phyloP scores from a whole-genome alignment of 2,113 vertebrate genomes.

The Heliornis fulica region DNA sequence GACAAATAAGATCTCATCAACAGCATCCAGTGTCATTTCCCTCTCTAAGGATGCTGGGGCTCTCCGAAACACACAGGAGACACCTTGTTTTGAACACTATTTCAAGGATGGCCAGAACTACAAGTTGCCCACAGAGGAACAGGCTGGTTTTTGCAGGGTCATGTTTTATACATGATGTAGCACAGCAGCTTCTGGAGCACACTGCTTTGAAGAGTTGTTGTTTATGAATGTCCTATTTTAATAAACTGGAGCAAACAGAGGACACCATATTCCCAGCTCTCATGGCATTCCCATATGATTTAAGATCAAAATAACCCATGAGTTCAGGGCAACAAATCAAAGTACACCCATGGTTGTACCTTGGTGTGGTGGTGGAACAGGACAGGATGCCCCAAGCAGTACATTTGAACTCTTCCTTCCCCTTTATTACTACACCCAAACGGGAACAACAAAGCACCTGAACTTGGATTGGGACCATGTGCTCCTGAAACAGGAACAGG shows the following conservation, averaged over 20 bases:
- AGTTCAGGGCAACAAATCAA: neutral
- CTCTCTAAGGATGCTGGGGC: neutral
- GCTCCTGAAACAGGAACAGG: neutral
- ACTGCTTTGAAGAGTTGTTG: neutral
- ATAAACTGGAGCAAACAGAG: neutral
- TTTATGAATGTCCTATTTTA: neutral
- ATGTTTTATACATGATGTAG: slow-evolving; percentile 4
- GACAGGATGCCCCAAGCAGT: neutral
- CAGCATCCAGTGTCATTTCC: neutral
- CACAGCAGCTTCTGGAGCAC: neutral
- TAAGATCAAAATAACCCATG: neutral
- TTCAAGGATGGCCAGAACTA: neutral
- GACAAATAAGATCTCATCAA: neutral
- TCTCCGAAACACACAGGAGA: neutral
- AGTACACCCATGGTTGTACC: neutral
- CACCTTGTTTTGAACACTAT: neutral
- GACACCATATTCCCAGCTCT: neutral
- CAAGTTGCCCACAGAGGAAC: neutral
- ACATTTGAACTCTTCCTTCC: neutral
- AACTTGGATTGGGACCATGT: neutral
- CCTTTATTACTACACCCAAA: neutral
- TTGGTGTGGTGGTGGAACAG: neutral
- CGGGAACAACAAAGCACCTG: neutral
- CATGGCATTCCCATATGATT: neutral
- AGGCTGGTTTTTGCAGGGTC: neutral